Conservation (phyloP, 2,113 vertebrate genomes). For the Crocuta crocuta region DNA sequence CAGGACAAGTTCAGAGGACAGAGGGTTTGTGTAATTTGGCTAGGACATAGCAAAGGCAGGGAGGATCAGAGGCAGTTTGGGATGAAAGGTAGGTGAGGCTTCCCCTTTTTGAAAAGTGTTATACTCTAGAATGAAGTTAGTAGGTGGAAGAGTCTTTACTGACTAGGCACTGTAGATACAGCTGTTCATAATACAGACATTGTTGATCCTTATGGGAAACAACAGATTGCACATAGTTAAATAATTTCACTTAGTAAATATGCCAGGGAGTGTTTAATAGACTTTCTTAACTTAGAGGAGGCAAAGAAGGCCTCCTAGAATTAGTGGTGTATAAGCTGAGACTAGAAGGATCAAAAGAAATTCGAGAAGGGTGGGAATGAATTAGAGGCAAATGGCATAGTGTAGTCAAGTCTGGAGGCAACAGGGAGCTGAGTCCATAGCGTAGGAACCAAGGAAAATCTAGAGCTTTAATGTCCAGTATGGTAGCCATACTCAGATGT, state of each 20-base stretch:
- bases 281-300: neutral
- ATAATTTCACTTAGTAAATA: neutral
- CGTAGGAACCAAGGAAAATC: neutral
- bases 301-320: neutral
- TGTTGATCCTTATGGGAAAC: neutral
- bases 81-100: neutral
- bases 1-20: neutral
- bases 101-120: neutral
- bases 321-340: neutral
- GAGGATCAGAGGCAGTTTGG: neutral
- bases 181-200: neutral
- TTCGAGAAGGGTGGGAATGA: neutral
- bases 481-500: neutral
- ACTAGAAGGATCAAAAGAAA: conserved; percentile 6
- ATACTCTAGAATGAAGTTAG: neutral
- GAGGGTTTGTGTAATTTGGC: neutral
- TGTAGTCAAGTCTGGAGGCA: neutral
- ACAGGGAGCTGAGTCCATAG: neutral
- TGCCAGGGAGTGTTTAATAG: neutral
- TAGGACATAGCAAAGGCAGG: neutral
- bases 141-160: neutral
- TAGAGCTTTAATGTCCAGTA: neutral
- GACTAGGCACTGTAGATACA: neutral
- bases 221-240: neutral
- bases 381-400: neutral